Percentiles rank a stretch among this genome's conserved stretches.
phyloP scores from a whole-genome alignment of 2,113 vertebrate species.

The Rostratula benghalensis region DNA sequence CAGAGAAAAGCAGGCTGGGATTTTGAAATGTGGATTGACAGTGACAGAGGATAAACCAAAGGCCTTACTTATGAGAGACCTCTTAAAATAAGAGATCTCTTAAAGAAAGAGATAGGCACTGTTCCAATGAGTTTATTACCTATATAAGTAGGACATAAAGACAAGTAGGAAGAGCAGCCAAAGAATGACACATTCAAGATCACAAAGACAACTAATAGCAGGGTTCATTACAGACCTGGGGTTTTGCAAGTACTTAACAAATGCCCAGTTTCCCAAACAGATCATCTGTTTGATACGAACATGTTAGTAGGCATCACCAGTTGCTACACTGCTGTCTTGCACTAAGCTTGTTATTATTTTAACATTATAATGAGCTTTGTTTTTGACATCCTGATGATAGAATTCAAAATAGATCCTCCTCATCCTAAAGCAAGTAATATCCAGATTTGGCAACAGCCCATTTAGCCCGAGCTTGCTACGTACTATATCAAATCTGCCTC shows the following conservation, averaged over 20 bases:
- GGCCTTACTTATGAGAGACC: not conserved
- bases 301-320: not conserved
- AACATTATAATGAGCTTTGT: not conserved
- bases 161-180: not conserved
- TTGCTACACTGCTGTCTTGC: not conserved
- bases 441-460: not conserved
- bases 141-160: not conserved
- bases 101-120: not conserved
- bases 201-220: not conserved
- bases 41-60: not conserved
- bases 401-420: not conserved
- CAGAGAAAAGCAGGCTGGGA: not conserved
- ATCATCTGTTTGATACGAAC: not conserved
- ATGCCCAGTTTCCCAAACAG: not conserved
- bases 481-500: conserved; percentile 6
- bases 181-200: not conserved
- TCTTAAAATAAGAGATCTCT: not conserved
- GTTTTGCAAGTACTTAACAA: not conserved
- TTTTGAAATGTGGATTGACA: not conserved
- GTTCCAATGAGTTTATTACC: not conserved
- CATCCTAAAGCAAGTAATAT: not conserved
- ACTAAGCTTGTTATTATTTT: not conserved
- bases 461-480: not conserved
- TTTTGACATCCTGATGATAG: not conserved
- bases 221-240: not conserved